Percentiles rank a stretch among this genome's conserved stretches.
Evolutionary conservation across 2,888 invertebrate species (phyloP).

Genomic region (Drosophila heteroneura): DNA sequence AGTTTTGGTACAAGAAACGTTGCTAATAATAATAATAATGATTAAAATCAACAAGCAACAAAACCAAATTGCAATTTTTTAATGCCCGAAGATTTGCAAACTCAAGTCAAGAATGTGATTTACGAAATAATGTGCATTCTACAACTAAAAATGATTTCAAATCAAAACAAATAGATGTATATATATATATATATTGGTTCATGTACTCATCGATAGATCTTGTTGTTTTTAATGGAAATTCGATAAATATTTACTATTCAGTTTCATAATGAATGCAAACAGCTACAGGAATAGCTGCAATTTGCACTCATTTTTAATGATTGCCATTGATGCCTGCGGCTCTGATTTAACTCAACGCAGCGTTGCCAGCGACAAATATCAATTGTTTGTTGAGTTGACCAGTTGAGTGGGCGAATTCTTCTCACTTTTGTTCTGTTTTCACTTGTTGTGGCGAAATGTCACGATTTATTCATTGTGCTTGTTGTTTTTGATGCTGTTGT

Average conservation of each 20-base stretch:
- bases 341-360: background rate
- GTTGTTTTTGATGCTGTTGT: background rate
- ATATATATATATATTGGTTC: background rate
- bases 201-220: background rate
- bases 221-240: too few species aligned
- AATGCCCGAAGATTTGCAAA: background rate
- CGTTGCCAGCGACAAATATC: conserved; percentile 47
- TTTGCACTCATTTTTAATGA: background rate
- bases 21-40: conserved; percentile 11
- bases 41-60: background rate
- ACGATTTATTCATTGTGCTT: conserved; percentile 7
- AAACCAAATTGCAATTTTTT: background rate
- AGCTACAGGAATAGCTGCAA: background rate
- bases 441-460: conserved; percentile 51
- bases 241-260: too few species aligned
- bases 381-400: conserved; percentile 69
- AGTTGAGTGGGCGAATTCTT: conserved; percentile 19
- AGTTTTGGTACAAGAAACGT: conserved; percentile 12
- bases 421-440: conserved; percentile 5
- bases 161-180: too few species aligned
- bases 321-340: background rate
- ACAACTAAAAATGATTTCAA: background rate
- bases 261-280: background rate
- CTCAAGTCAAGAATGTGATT: background rate
- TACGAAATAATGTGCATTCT: background rate